Evolutionary conservation across 2,888 invertebrate genomes (phyloP), one percentile per base, ranked within the genome.

Genomic region (Brachypalpus laphriformis): DNA sequence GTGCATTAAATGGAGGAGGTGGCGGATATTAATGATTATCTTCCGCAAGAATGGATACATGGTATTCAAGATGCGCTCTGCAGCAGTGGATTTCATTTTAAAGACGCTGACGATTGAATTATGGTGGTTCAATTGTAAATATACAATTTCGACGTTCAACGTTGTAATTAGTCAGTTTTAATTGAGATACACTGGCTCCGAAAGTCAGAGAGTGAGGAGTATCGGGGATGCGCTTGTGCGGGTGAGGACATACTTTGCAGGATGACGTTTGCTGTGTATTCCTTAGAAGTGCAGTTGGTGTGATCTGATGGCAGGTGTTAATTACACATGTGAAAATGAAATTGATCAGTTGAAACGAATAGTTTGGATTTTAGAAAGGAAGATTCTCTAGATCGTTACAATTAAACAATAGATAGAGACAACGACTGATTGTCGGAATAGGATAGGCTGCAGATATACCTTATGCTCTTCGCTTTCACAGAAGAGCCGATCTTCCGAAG

Each of bases 101-200:
- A 74, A 83, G 63, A 51, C 49, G 49, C 70, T 70, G 85, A 71
- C 80, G 85, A 81, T 71, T 75, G 85, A 85, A 85, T 85, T 80
- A 85, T 81, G 65, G 71, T 75, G 59, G 75, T 65, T 81, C 70
- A 81, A 81, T 74, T 78, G 83, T 83, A 83, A 78, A 83, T 74
- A 83, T 78, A 80, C 78, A 74, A 25, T 80, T 83, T 49, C 42
- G 68, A 68, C 68, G 74, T 37, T 78, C 80, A 80, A 57, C 83
- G 74, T 63, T 68, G 70, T 80, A 78, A 80, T 83, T 83, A 83
- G 83, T 83, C 61, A 51, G 63, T 31, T 72, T 77, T 77, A 66
- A 77, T 77, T 77, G 72, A 77, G 66, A 59, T 51, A 49, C 37
- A 16, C 1, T 31, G 54, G 28, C 37, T 49, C 14, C 56, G 49